phyloP scores from a whole-genome alignment of 2,888 invertebrate species.

The Andrena bucephala region DNA sequence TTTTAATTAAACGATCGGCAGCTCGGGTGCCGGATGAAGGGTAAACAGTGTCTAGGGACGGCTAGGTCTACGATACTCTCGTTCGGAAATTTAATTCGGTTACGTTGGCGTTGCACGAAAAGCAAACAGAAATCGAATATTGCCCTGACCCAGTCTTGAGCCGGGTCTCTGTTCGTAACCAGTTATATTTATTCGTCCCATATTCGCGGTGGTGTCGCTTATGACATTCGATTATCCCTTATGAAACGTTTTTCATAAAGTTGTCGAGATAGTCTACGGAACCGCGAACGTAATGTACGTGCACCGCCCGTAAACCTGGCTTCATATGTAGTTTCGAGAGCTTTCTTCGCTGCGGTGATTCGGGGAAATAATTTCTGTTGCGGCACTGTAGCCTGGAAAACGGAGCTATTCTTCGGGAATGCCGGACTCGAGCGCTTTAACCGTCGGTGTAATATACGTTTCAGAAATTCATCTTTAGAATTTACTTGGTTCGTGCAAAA shows the following conservation, averaged over 20 bases:
- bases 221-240: conserved; percentile 12
- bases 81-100: conserved; percentile 38
- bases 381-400: background rate
- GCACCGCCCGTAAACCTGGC: background rate
- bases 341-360: background rate
- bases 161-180: background rate
- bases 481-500: no score
- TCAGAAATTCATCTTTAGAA: no score
- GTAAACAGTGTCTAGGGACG: conserved; percentile 45
- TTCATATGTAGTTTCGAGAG: background rate
- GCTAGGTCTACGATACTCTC: conserved; percentile 4
- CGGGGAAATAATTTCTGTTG: background rate
- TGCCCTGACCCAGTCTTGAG: background rate
- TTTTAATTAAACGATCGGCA: conserved; percentile 64
- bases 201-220: background rate
- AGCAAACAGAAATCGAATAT: conserved; percentile 41
- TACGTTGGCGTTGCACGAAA: conserved; percentile 4
- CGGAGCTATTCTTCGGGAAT: no score
- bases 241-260: background rate
- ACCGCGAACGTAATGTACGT: background rate
- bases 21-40: background rate
- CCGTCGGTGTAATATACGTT: no score
- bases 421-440: no score
- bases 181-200: conserved; percentile 26
- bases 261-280: background rate